A percentile compares a stretch with the other conserved stretches of the same genome.
phyloP scores from a whole-genome alignment of 1,140 invertebrate species.

The Globodera ellingtonae region DNA sequence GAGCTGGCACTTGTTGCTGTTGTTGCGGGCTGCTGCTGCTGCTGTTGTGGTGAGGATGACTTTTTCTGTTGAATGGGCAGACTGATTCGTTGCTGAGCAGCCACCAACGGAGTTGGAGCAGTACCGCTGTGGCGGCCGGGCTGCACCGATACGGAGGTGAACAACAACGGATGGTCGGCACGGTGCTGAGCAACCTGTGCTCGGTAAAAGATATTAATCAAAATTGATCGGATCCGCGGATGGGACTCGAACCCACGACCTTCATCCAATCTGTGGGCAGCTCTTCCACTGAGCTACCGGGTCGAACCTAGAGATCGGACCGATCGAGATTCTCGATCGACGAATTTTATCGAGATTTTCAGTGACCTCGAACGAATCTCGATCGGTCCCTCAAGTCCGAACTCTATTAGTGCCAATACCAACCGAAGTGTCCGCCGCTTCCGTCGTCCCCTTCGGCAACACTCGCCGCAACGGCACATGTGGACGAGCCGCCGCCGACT shows the following conservation, averaged over 20 bases:
- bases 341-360: no score
- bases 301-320: no score
- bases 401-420: neutral
- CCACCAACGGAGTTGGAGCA: neutral
- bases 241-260: neutral
- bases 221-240: no score
- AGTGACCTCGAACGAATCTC: no score
- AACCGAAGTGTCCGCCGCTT: conserved; percentile 10
- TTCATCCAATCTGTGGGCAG: no score
- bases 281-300: no score
- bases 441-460: conserved; percentile 5
- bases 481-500: neutral
- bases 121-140: neutral
- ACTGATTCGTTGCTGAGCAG: neutral
- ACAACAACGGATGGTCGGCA: conserved; percentile 34
- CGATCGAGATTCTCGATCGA: no score
- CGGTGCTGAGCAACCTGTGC: conserved; percentile 19
- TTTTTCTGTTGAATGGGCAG: neutral
- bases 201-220: no score
- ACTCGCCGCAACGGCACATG: conserved; percentile 18
- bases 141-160: conserved; percentile 11
- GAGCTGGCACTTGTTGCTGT: neutral
- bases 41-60: neutral
- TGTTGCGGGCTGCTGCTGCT: neutral
- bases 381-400: neutral